Conservation (phyloP, 2,888 invertebrate genomes). For the Catocala nupta region DNA sequence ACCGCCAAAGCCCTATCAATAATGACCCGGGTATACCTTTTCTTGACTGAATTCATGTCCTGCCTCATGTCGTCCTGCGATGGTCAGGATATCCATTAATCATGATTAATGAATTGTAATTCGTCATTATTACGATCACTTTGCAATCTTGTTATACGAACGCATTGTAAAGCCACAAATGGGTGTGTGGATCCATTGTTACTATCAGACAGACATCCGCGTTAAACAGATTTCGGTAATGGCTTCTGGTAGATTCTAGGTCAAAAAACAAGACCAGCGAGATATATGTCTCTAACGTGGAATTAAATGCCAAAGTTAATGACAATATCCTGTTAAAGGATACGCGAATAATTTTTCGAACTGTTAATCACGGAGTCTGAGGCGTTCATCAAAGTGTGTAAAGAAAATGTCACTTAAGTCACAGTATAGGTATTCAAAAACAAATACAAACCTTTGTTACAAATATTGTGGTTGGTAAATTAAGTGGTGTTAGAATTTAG, state of each 20-base stretch:
- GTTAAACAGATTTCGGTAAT: background rate
- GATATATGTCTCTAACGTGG: too few species aligned
- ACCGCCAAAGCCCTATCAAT: background rate
- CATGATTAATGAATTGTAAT: conserved; percentile 35
- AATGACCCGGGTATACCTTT: background rate
- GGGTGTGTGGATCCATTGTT: conserved; percentile 25
- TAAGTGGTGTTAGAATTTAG: too few species aligned
- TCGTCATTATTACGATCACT: conserved; percentile 41
- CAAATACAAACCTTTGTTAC: too few species aligned
- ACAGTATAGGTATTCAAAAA: too few species aligned
- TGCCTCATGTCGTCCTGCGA: background rate
- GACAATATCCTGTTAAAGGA: too few species aligned
- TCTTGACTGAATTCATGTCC: background rate
- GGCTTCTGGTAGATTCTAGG: background rate
- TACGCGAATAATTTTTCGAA: too few species aligned
- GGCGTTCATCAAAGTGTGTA: too few species aligned
- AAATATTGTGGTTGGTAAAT: too few species aligned
- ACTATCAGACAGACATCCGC: background rate
- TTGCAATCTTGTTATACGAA: conserved; percentile 27
- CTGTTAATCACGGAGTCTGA: too few species aligned
- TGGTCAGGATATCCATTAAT: conserved; percentile 11
- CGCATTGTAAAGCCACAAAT: conserved; percentile 20
- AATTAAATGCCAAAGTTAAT: too few species aligned
- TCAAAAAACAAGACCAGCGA: background rate
- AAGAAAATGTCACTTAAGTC: too few species aligned